Evolutionary conservation across 2,888 invertebrate genomes (phyloP), one percentile per base, ranked within the genome.

Genomic region (Magallana nippona): DNA sequence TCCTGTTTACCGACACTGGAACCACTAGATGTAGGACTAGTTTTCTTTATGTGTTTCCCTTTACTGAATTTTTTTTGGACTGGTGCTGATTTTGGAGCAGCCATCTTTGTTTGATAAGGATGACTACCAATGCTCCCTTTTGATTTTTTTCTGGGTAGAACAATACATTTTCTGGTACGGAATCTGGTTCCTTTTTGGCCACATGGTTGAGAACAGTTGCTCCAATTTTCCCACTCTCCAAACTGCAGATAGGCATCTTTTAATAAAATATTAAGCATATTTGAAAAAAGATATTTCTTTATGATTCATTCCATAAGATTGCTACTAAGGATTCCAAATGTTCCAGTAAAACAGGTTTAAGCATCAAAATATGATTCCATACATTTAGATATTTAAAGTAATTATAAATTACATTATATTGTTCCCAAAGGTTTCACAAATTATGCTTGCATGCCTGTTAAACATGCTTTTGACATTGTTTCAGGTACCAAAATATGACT

Each of bases 141-240:
- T 44, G 44, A 44, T 8, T 44, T 44, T 44, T 44, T 44, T 8
- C 44, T 44, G 2, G 71, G 71, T 2, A 78, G 78, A 17, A 78
- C n/a, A 56, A 78, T 60, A 58, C 82, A 82, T 55, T 58, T 19
- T 32, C 82, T 78, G n/a, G 32, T 60, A 5, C 82, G 57, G 10
- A 56, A 55, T 10, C 78, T 10, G 10, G 55, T 44, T 13, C 82
- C 82, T 15, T 60, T 19, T 22, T 13, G 44, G n/a, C 82, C 82
- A 82, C 82, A 82, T 2, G 82, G 44, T 2, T 44, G 32, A 55
- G 77, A 78, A 78, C 82, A 82, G 19, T 32, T 44, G 60, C 55
- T 82, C 82, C 82, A 82, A 2, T 22, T 15, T 13, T 17, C 32
- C 71, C 71, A 71, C 15, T 71, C 71, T 27, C 71, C 71, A 22